phyloP scores from a whole-genome alignment of 2,113 vertebrate genomes.

The Morphnarchus princeps region DNA sequence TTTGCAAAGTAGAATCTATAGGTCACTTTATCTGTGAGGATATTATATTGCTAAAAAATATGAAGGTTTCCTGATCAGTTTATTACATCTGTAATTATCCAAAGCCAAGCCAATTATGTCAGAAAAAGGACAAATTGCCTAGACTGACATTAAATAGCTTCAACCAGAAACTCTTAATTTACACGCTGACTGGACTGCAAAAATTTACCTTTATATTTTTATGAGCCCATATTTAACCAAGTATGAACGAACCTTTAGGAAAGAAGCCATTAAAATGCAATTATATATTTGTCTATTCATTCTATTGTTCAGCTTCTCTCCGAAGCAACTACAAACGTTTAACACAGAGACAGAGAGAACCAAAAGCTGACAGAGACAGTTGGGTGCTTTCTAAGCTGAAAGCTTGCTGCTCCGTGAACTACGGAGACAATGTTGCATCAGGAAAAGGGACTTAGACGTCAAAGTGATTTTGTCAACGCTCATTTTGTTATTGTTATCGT shows the following conservation, averaged over 20 bases:
- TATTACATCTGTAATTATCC: conserved; percentile 4
- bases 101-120: background rate
- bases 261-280: background rate
- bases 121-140: background rate
- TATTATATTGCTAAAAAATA: background rate
- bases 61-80: background rate
- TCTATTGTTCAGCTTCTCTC: background rate
- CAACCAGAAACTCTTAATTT: background rate
- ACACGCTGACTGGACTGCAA: background rate
- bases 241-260: background rate
- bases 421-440: fast-evolving
- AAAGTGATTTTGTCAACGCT: fast-evolving
- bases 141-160: background rate
- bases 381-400: fast-evolving
- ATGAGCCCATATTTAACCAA: background rate
- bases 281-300: background rate
- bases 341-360: background rate
- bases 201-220: background rate
- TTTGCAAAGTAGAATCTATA: background rate
- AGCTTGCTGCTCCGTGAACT: background rate
- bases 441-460: fast-evolving
- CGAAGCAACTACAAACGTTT: background rate
- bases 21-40: background rate
- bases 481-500: background rate
- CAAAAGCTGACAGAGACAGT: background rate